Conservation (phyloP, 2,113 vertebrate genomes). For the Myotis yumanensis region DNA sequence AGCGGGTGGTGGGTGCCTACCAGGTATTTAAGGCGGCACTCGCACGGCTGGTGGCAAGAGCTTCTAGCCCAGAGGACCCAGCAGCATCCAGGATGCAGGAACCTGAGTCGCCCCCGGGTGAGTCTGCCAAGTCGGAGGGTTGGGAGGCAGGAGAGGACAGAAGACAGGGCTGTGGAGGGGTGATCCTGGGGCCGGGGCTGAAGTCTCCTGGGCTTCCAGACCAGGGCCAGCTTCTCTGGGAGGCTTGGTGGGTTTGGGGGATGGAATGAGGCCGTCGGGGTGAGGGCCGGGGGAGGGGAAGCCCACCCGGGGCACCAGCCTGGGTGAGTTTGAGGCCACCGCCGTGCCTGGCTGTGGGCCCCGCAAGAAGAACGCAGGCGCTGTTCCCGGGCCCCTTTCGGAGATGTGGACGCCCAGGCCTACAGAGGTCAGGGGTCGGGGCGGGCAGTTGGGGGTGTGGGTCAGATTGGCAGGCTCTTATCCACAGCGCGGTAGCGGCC, state of each 20-base stretch:
- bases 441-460: fast-evolving
- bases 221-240: fast-evolving
- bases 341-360: background rate
- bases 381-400: background rate
- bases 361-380: fast-evolving
- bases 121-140: fast-evolving
- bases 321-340: background rate
- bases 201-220: background rate
- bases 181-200: fast-evolving
- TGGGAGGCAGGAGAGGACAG: fast-evolving
- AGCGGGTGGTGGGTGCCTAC: no score
- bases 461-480: fast-evolving
- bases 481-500: fast-evolving
- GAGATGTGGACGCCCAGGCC: background rate
- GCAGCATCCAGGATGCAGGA: background rate
- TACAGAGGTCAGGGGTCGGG: background rate
- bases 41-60: no score
- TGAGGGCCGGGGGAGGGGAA: background rate
- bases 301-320: background rate
- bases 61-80: no score
- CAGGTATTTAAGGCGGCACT: no score
- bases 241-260: background rate
- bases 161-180: fast-evolving
- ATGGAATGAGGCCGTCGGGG: no score
- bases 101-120: fast-evolving